These are phyloP conservation scores for Marmota flaviventris DNA, from an alignment of 2,113 vertebrate genomes.

Conservation along the genomic window DNA sequence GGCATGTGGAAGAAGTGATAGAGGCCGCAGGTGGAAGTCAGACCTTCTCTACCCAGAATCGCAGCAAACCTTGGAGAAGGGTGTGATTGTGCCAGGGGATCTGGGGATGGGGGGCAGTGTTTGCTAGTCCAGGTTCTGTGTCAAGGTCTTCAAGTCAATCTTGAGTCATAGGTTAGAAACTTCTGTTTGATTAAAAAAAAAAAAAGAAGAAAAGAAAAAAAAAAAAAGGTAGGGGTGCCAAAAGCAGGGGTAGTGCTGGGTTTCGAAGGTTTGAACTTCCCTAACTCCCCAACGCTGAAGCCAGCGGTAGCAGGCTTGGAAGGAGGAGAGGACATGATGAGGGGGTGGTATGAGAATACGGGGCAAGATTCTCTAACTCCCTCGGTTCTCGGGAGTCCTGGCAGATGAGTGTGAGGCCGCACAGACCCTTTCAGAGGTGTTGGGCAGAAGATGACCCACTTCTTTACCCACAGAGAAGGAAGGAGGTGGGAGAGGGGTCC, in stretches of 20 bases:
- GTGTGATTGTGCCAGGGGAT: background rate
- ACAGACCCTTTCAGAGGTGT: background rate
- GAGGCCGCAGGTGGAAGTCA: background rate
- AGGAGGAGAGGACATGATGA: background rate
- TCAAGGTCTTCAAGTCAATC: background rate
- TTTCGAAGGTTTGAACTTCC: constrained; percentile 16
- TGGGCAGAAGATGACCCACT: background rate
- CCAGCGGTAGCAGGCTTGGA: background rate
- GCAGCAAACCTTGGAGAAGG: background rate
- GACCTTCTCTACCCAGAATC: background rate
- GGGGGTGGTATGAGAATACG: background rate
- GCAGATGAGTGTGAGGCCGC: background rate
- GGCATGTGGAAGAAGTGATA: background rate
- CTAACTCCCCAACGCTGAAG: background rate
- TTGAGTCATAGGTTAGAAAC: background rate
- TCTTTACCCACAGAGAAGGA: background rate
- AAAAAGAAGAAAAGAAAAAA: background rate
- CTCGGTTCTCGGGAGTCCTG: background rate
- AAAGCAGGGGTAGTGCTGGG: background rate
- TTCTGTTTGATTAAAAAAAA: background rate
- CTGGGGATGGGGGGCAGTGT: background rate
- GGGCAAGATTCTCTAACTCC: background rate
- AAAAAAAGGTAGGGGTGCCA: background rate
- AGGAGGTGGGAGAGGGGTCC: background rate
- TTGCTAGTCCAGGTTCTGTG: background rate